A percentile compares a stretch with the other conserved stretches of the same genome.
Conservation (phyloP, 1,140 invertebrate genomes). For the Mycetomoellerius zeteki region DNA sequence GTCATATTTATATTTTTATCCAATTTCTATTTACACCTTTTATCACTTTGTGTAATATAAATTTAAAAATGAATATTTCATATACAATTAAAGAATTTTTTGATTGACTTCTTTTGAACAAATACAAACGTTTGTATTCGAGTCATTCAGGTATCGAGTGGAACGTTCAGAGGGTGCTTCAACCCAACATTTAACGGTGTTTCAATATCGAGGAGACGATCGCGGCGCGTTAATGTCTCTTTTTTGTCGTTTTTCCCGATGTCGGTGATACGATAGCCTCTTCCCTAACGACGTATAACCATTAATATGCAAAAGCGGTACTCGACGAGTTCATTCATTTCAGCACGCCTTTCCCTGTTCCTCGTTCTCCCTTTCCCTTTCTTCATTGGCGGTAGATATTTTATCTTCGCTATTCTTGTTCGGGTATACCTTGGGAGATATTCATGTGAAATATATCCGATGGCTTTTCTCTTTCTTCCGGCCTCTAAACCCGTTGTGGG, state of each 20-base stretch:
- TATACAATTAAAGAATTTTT: conserved; percentile 19
- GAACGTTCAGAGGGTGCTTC: conserved; percentile 45
- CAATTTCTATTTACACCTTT: not conserved
- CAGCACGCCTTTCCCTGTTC: conserved; percentile 34
- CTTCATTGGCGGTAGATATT: conserved; percentile 37
- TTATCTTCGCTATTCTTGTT: conserved; percentile 41
- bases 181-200: conserved; percentile 62
- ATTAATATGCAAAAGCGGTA: conserved; percentile 66
- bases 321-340: conserved; percentile 61
- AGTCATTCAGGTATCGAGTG: conserved; percentile 40
- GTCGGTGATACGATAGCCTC: conserved; percentile 51
- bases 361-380: conserved; percentile 42
- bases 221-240: conserved; percentile 65
- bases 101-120: not conserved
- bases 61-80: not conserved
- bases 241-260: conserved; percentile 44
- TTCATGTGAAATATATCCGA: conserved; percentile 50
- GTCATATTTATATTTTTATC: not conserved
- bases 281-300: conserved; percentile 68
- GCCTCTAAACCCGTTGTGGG: conserved; percentile 5
- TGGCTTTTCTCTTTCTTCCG: conserved; percentile 54
- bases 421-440: conserved; percentile 51
- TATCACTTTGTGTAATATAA: not conserved
- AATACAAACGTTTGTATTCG: not conserved
- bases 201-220: conserved; percentile 53